Evolutionary conservation across 1,140 invertebrate species (phyloP), one percentile per base, ranked within the genome.

Genomic region (Cherax destructor): DNA sequence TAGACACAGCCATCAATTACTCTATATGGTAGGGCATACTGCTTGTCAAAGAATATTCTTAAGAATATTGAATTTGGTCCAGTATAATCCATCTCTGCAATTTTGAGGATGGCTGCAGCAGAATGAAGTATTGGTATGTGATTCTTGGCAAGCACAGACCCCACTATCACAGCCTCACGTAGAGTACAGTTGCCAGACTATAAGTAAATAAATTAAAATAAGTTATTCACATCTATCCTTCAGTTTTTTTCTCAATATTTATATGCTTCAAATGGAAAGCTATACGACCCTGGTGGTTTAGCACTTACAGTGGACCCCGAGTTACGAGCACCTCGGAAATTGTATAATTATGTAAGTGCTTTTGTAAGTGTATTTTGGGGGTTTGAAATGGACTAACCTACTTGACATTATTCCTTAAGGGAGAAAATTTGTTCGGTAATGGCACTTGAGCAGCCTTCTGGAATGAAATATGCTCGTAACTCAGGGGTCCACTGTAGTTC

Each of bases 31-130:
- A 99, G 95, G 3, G 99, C 98, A 95, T 99, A 99, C 94, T 99
- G 99, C 95, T 99, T 99, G 94, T 99, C 99, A 87, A 99, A 96
- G 83, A 99, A 96, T 94, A 98, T 97, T 78, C 98, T 96, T 50
- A 99, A 95, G 94, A 99, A 99, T 93, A 99, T 98, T 81, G 98
- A 99, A 95, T 97, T 99, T 1, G 99, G 98, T n/a, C 99, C 99
- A 80, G 96, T 98, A 94, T 99, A 99, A 92, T 98, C 97, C 98
- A 99, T 99, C 95, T 99, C 98, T 56, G 99, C 98, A 91, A 99
- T 98, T 95, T 98, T 99, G 2, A 99, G 94, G 93, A 99, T 96
- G 47, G 98, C 98, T 21, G 99, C 99, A 80, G 98, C 97, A 0
- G 99, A 99, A 95, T 99, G 99, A n/a, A 99, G 95, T 83, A 99